Conservation (phyloP, 2,888 invertebrate genomes). For the Carabus problematicus region DNA sequence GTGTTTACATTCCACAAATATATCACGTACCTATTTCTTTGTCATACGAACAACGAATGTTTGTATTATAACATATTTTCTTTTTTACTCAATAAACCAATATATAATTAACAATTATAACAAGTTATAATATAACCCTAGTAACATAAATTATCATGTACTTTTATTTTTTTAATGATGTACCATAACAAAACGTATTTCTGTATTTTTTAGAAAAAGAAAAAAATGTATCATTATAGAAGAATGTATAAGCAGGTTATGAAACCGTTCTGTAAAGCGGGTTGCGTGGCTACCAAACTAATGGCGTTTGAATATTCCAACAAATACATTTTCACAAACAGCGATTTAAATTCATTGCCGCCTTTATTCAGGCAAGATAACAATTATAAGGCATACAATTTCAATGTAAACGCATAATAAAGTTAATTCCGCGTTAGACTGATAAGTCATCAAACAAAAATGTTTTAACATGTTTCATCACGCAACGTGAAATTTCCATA, state of each 20-base stretch:
- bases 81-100: background rate
- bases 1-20: too few relatives aligned
- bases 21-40: too few relatives aligned
- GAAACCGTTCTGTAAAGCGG: background rate
- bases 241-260: conserved; percentile 4
- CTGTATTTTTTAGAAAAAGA: background rate
- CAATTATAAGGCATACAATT: conserved; percentile 14
- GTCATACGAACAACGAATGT: too few relatives aligned
- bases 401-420: conserved; percentile 26
- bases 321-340: background rate
- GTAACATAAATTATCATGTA: background rate
- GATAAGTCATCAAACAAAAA: conserved; percentile 30
- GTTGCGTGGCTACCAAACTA: background rate
- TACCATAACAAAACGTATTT: background rate
- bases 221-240: background rate
- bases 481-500: conserved; percentile 24
- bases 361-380: conserved; percentile 2
- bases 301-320: background rate
- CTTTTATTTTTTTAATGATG: background rate
- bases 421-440: conserved; percentile 25
- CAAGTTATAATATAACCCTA: background rate
- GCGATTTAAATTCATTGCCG: too few relatives aligned
- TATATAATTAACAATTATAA: background rate
- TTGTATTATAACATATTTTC: too few relatives aligned
- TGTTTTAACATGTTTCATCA: conserved; percentile 12